A percentile compares a stretch with the other conserved stretches of the same genome.
These are phyloP conservation scores for Xestoiulus laeticollis DNA, from an alignment of 2,888 invertebrate species.

Conservation along the genomic window DNA sequence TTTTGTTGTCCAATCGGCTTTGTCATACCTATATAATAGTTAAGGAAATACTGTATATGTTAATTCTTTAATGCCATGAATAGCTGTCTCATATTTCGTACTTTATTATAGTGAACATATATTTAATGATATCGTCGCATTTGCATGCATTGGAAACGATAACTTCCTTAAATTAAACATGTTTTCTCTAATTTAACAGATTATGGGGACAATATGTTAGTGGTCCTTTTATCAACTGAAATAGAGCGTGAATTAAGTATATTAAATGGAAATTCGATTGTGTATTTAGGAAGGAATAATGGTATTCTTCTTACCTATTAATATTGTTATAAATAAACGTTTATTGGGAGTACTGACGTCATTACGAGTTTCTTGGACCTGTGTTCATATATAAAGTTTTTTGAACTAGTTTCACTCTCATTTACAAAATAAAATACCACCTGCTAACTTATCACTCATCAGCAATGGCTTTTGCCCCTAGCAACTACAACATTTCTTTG, in stretches of 20 bases:
- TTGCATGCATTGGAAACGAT: neutral
- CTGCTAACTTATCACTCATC: neutral
- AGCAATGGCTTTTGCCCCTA: neutral
- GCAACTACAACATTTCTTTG: neutral
- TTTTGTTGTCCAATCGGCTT: neutral
- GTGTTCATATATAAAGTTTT: neutral
- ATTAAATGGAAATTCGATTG: neutral
- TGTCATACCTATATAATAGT: neutral
- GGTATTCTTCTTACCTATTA: neutral
- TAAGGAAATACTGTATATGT: neutral
- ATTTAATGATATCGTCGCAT: neutral
- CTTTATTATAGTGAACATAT: neutral
- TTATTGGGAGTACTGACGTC: neutral
- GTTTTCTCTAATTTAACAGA: neutral
- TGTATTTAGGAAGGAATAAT: neutral
- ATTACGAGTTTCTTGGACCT: neutral
- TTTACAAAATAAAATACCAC: neutral
- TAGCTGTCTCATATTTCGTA: neutral
- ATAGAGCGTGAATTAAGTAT: neutral
- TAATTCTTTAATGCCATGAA: neutral
- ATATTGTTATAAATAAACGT: neutral
- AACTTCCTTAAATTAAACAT: conserved; percentile 14
- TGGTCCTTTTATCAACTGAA: neutral
- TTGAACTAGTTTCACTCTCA: conserved; percentile 28
- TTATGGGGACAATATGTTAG: neutral